Evolutionary conservation across 2,113 vertebrate genomes (phyloP).

Genomic region (Oreochromis spilurus): DNA sequence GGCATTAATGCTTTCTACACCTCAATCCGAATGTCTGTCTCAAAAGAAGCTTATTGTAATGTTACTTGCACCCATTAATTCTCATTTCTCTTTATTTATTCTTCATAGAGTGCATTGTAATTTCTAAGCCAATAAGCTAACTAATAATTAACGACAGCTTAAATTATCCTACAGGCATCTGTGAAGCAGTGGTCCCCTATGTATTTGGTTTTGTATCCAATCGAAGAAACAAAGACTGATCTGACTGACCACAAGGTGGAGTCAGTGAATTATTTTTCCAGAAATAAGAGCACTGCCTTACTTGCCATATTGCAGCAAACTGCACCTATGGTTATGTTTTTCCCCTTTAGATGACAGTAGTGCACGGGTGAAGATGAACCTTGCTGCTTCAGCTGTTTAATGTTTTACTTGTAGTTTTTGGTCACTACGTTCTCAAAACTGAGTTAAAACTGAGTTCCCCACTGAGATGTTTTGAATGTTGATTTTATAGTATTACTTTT

Average conservation of each 20-base stretch:
- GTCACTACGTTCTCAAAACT: neutral
- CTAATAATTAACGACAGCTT: neutral
- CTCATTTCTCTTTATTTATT: neutral
- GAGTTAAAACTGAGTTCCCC: neutral
- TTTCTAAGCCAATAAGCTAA: neutral
- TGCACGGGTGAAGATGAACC: neutral
- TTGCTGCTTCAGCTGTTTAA: accelerated
- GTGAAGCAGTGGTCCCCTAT: neutral
- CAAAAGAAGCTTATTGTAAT: neutral
- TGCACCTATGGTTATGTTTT: accelerated
- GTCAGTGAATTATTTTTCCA: neutral
- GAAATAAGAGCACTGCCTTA: neutral
- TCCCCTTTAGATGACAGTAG: neutral
- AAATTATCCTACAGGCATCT: neutral
- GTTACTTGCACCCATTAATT: neutral
- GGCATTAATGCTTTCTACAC: neutral
- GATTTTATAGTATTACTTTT: neutral
- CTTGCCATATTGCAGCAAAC: neutral
- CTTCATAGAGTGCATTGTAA: accelerated
- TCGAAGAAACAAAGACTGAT: neutral
- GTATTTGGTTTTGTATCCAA: accelerated
- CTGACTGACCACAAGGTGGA: neutral
- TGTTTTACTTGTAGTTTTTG: neutral
- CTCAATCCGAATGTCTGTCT: neutral
- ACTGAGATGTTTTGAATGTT: neutral